Conservation (phyloP, 2,888 invertebrate genomes). For the Hemistola chrysoprasaria region DNA sequence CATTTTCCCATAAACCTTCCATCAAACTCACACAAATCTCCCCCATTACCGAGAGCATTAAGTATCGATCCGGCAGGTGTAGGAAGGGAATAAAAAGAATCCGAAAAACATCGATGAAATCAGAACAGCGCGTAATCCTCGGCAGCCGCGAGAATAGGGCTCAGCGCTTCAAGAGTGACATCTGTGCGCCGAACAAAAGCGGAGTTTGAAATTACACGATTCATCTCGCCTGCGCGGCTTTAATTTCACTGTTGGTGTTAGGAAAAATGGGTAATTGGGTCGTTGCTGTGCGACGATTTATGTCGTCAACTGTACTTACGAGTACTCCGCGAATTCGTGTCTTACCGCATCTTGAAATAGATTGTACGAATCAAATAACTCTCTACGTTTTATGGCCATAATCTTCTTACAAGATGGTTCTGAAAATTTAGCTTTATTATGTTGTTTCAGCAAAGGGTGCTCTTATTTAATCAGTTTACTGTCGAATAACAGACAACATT, state of each 20-base stretch:
- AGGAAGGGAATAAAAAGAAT: conserved; percentile 6
- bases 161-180: conserved; percentile 40
- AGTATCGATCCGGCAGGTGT: conserved; percentile 9
- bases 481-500: conserved; percentile 1
- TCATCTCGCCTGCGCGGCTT: conserved; percentile 55
- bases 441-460: no score
- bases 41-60: conserved; percentile 15
- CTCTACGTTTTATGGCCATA: no score
- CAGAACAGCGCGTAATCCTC: conserved; percentile 38
- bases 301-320: conserved; percentile 18
- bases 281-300: conserved; percentile 38
- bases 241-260: conserved; percentile 60
- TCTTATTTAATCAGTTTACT: not conserved
- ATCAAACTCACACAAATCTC: conserved; percentile 1
- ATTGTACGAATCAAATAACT: no score
- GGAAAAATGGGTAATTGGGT: conserved; percentile 66
- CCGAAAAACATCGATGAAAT: conserved; percentile 37
- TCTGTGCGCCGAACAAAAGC: conserved; percentile 55
- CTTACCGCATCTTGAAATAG: no score
- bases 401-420: no score
- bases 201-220: conserved; percentile 68
- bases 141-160: conserved; percentile 40
- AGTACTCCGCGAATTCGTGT: no score
- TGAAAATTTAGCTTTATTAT: no score
- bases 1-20: conserved; percentile 1